A percentile compares a stretch with the other conserved stretches of the same genome.
Conservation (phyloP, 2,797 vertebrate species). For the Rhinella marina region DNA sequence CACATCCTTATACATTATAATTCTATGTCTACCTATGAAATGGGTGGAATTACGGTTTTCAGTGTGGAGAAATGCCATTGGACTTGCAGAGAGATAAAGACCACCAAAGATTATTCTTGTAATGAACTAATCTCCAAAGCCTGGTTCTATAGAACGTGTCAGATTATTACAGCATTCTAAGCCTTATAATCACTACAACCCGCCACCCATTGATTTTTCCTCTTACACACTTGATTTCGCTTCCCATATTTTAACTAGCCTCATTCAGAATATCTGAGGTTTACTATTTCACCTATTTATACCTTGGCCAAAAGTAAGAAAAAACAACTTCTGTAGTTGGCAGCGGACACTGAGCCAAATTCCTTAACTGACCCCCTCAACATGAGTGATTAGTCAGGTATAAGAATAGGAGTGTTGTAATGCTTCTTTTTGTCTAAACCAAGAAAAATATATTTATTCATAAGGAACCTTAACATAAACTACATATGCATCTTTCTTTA, state of each 20-base stretch:
- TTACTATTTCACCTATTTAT: conserved; percentile 37
- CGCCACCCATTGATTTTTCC: neutral
- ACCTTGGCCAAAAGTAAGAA: conserved; percentile 33
- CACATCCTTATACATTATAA: neutral
- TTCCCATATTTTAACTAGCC: conserved; percentile 7
- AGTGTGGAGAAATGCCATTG: neutral
- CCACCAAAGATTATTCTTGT: neutral
- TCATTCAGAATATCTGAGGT: neutral
- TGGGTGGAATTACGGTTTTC: neutral
- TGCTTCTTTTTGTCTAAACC: conserved; percentile 55
- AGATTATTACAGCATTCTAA: neutral
- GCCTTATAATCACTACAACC: neutral
- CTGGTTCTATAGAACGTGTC: neutral
- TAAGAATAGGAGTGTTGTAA: conserved; percentile 46
- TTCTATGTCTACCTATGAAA: neutral
- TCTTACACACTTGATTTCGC: neutral
- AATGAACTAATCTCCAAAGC: neutral
- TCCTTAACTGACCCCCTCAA: conserved; percentile 52
- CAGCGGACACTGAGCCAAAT: conserved; percentile 47
- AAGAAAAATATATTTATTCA: conserved; percentile 59
- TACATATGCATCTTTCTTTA: conserved; percentile 61
- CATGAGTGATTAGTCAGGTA: conserved; percentile 53
- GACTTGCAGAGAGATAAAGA: neutral
- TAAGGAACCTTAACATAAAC: conserved; percentile 53
- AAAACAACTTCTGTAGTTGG: conserved; percentile 33